Percentiles rank a stretch among this genome's conserved stretches.
Conservation (phyloP, 2,888 invertebrate species). For the Thecophora atra region DNA sequence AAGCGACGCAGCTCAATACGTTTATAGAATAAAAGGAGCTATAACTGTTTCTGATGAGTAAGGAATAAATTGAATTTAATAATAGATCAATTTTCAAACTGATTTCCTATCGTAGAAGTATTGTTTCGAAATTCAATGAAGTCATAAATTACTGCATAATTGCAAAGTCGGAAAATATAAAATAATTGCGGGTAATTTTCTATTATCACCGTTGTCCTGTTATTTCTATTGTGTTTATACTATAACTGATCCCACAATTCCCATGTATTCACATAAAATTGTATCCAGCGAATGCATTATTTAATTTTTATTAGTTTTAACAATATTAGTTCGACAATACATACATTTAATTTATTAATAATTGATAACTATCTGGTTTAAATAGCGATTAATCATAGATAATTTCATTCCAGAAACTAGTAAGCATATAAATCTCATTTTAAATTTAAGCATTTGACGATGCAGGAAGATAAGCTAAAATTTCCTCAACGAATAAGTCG, state of each 20-base stretch:
- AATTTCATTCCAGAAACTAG: slow-evolving; percentile 3
- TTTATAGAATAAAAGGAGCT: no score
- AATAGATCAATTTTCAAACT: no score
- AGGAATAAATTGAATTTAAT: no score
- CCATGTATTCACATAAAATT: neutral
- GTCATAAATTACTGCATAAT: no score
- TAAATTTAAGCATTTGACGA: slow-evolving; percentile 44
- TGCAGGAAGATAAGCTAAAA: slow-evolving; percentile 59
- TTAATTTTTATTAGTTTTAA: neutral
- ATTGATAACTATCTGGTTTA: slow-evolving; percentile 10
- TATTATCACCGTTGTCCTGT: neutral
- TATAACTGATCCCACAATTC: no score
- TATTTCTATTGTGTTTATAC: neutral
- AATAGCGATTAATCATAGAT: neutral
- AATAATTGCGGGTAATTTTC: no score
- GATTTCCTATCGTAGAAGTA: no score
- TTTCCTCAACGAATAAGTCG: slow-evolving; percentile 60
- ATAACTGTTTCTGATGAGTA: no score
- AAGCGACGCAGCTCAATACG: no score
- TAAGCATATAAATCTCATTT: slow-evolving; percentile 2
- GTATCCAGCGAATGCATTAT: neutral
- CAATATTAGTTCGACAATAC: neutral
- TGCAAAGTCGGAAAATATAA: no score
- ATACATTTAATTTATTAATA: slow-evolving; percentile 9
- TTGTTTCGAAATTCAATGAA: no score